These are phyloP conservation scores for Diplazon laetatorius DNA, from an alignment of 2,888 invertebrate species.

Conservation along the genomic window DNA sequence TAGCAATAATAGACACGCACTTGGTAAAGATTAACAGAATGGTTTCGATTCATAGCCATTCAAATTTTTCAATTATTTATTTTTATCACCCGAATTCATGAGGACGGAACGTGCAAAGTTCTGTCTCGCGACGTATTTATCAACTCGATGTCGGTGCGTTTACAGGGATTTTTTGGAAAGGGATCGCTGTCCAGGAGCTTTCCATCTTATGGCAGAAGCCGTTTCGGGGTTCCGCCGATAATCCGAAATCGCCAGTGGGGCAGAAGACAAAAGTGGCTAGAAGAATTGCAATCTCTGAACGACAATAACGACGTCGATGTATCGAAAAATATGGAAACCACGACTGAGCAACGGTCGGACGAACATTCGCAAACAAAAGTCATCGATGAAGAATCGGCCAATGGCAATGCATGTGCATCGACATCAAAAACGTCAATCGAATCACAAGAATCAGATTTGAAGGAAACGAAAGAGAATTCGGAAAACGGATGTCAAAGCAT, in stretches of 20 bases:
- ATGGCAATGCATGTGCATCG: neutral
- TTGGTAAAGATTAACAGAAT: too few species aligned
- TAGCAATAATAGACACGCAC: too few species aligned
- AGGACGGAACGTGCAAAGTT: too few species aligned
- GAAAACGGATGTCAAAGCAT: neutral
- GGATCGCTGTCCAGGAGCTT: slow-evolving; percentile 86
- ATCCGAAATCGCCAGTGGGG: slow-evolving; percentile 86
- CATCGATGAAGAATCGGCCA: neutral
- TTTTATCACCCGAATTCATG: too few species aligned
- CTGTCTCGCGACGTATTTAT: too few species aligned
- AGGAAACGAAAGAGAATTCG: neutral
- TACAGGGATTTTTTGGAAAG: slow-evolving; percentile 89
- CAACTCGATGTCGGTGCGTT: neutral
- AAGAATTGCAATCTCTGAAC: slow-evolving; percentile 77
- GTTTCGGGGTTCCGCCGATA: slow-evolving; percentile 82
- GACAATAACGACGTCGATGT: slow-evolving; percentile 48
- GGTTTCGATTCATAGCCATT: too few species aligned
- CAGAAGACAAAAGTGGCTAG: slow-evolving; percentile 85
- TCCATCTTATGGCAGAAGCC: slow-evolving; percentile 82
- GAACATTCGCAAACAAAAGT: slow-evolving; percentile 3
- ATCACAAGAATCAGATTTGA: neutral
- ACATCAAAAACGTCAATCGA: neutral
- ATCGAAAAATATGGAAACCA: slow-evolving; percentile 24
- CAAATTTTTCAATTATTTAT: too few species aligned
- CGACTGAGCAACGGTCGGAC: neutral